Evolutionary conservation across 2,797 vertebrate species (phyloP).

Genomic region (Dromococcyx pavoninus): DNA sequence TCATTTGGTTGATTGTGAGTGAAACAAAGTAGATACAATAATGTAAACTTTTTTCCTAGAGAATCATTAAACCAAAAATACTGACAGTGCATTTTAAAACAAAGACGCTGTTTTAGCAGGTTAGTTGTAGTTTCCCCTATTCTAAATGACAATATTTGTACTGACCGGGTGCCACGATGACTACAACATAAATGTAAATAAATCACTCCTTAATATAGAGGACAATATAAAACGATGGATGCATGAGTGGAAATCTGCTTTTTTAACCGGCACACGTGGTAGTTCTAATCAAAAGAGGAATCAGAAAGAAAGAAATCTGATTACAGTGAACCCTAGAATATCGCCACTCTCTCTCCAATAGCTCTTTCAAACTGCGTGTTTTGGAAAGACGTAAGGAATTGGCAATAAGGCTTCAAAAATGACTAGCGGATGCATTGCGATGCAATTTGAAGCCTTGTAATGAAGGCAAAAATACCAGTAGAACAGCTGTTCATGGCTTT

Average conservation of each 20-base stretch:
- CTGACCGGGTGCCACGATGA: neutral
- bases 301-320: neutral
- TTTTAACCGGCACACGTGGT: neutral
- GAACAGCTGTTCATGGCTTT: slow-evolving; percentile 3
- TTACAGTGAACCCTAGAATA: neutral
- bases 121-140: neutral
- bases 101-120: neutral
- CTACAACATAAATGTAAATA: neutral
- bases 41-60: neutral
- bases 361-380: neutral
- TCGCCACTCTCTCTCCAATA: neutral
- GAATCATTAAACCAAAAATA: neutral
- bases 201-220: neutral
- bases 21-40: neutral
- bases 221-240: neutral
- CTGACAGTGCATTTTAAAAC: neutral
- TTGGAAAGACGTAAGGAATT: neutral
- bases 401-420: slow-evolving; percentile 11
- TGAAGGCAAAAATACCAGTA: slow-evolving; percentile 13
- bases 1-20: neutral
- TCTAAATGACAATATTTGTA: neutral
- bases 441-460: slow-evolving; percentile 26
- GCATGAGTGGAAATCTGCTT: neutral
- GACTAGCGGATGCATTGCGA: neutral
- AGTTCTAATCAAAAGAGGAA: neutral